These are phyloP conservation scores for roundworm (Caenorhabditis elegans) DNA, from an alignment of 1,140 invertebrate genomes.

Conservation along the genomic window DNA sequence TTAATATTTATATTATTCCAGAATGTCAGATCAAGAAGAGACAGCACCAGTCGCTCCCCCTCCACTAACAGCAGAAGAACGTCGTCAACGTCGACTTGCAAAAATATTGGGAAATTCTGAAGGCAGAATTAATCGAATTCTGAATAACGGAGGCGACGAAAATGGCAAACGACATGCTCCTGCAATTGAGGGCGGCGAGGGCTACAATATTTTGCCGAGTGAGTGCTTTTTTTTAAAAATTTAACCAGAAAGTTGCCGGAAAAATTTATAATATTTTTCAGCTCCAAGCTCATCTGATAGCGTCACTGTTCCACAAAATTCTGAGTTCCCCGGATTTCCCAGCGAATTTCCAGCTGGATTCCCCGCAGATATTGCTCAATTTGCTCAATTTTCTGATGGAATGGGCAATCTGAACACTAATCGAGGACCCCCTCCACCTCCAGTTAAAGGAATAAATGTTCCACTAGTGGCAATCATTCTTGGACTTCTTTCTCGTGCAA, in stretches of 20 bases:
- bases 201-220: constrained; percentile 5
- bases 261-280: background rate
- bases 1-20: too few relatives aligned
- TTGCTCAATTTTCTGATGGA: background rate
- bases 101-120: constrained; percentile 31
- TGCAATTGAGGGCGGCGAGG: constrained; percentile 36
- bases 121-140: constrained; percentile 22
- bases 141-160: constrained; percentile 4
- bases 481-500: background rate
- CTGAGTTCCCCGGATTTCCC: background rate
- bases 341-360: background rate
- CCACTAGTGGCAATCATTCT: background rate
- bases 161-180: constrained; percentile 16
- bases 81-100: constrained; percentile 12
- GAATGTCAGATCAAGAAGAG: background rate
- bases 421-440: background rate
- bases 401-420: background rate
- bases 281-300: background rate
- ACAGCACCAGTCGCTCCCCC: background rate
- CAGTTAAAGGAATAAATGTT: constrained; percentile 6
- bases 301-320: background rate
- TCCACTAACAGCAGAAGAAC: constrained; percentile 22
- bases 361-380: background rate
- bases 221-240: background rate
- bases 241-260: too few relatives aligned